Base-by-base conservation (phyloP, 2,113 vertebrate species). In the Xerus inauris region DNA sequence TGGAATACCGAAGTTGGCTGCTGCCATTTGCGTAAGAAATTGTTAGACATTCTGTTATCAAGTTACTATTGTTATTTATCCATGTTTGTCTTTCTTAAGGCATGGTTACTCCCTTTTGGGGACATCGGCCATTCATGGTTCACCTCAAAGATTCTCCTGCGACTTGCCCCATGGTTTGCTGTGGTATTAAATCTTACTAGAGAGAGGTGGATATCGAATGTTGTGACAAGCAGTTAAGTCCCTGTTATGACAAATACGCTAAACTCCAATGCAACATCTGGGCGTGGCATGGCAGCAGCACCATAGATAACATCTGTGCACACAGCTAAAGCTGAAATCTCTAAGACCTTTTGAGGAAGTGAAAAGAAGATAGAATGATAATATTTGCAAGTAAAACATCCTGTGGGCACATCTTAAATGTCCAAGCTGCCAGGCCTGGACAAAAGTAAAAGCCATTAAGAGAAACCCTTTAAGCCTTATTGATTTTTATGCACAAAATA, bases 191-290 rank as follows among this genome's bases (percentile, higher is more conserved):
- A 42, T 95, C 47, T 65, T 35, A 40, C 64, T 2, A 69, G 51
- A 96, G 28, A 1, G 4, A 76, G 54, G 26, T 71, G 87, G 49
- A 62, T 87, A 82, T 16, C n/a, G 73, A 90, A 62, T 35, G 4
- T 49, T 96, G 3, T 64, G 73, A 49, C 67, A 93, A 49, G 57
- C 0, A 13, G 90, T 38, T 87, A 91, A 94, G 82, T 65, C 32
- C 45, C 42, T 95, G 11, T 93, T 71, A 86, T 1, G 26, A 92
- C 67, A 94, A 94, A 82, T 42, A 32, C 86, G 51, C 35, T 24
- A 91, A 96, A 95, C 91, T n/a, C 82, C 97, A 97, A 95, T 54
- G 16, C 75, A 93, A 90, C 87, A 97, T 97, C 64, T 97, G 90
- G 96, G 59, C 77, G 45, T 54, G 47, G 11, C 42, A 62, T 38